These are phyloP conservation scores for Haliclona indistincta DNA, from an alignment of 37 sponge, comb jelly and placozoan genomes.

Conservation along the genomic window DNA sequence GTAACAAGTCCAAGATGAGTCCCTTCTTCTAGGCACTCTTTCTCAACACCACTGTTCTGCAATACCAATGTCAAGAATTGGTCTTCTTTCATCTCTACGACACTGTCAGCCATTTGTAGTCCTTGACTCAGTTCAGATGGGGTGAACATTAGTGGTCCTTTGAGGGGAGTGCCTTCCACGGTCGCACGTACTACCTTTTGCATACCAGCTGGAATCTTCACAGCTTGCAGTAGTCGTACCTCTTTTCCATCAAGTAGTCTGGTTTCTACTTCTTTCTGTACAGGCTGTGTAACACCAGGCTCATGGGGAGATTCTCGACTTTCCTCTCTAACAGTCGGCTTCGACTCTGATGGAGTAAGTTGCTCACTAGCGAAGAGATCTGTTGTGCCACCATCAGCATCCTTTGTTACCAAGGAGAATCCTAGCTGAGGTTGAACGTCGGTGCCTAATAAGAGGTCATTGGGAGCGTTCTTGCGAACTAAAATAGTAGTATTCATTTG, in stretches of 20 bases:
- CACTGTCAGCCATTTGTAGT: not conserved
- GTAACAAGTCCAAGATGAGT: not conserved
- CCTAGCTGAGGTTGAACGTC: conserved; percentile 21
- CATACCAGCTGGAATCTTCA: not conserved
- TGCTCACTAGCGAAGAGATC: not conserved
- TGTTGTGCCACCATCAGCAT: not conserved
- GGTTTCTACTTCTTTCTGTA: too few relatives aligned
- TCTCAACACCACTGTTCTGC: not conserved
- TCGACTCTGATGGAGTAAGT: not conserved
- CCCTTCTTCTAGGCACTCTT: not conserved
- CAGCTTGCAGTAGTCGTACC: conserved; percentile 21
- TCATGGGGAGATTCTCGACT: not conserved
- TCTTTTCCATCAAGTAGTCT: too few relatives aligned
- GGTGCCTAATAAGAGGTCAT: conserved; percentile 13
- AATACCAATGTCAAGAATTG: not conserved
- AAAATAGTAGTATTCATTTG: not conserved
- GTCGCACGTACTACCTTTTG: not conserved
- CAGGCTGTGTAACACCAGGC: too few relatives aligned
- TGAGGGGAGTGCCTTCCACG: not conserved
- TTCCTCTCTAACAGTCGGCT: not conserved
- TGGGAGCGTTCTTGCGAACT: conserved; percentile 22
- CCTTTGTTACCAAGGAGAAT: not conserved
- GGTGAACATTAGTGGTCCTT: not conserved
- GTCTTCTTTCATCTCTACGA: not conserved
- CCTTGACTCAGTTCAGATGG: not conserved